Base-by-base conservation (phyloP, 2,888 invertebrate species). In the Hedychridium roseum region DNA sequence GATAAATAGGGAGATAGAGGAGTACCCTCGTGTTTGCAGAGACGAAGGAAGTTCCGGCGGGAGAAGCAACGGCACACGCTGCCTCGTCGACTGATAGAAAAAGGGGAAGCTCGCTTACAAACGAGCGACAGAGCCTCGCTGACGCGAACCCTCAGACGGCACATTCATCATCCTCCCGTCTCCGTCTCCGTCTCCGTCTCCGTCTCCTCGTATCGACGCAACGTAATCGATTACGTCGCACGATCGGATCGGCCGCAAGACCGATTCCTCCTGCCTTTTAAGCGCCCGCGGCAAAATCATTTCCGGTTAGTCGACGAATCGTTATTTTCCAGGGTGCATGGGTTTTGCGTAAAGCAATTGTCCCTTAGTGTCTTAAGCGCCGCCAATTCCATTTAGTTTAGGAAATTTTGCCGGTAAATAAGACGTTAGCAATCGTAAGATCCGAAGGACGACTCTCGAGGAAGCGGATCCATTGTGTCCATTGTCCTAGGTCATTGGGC, bases 41-140 rank as follows among this genome's bases (percentile, higher is more conserved):
- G 5, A 23, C 23, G 23, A 11, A 32, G 15, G 27, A 27, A 27
- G n/a, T 27, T 15, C 32, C 32, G 16, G 14, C 14, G 15, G 32
- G 11, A 32, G 14, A 9, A 15, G 15, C 7, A 14, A 32, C 14
- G 32, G 14, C 16, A 12, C 2, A 3, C 14, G 16, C 11, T 4
- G 3, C 32, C 7, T 9, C 3, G 14, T 14, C 32, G 35, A 35
- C 20, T 11, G 35, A 35, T 6, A 23, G 12, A 57, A 53, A 54
- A 57, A 59, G 46, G 54, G 50, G 56, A 51, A 52, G 66, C 64
- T 62, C 65, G 68, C 68, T 70, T 71, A 73, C 73, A 73, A 72
- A 73, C 70, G 70, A 68, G 70, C 66, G 70, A 73, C 71, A 74
- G 71, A 72, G 67, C 67, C 64, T 66, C 65, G 71, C 71, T 70